Percentiles rank a stretch among this genome's conserved stretches.
Evolutionary conservation across 2,113 vertebrate genomes (phyloP).

Genomic region (Zonotrichia leucophrys): DNA sequence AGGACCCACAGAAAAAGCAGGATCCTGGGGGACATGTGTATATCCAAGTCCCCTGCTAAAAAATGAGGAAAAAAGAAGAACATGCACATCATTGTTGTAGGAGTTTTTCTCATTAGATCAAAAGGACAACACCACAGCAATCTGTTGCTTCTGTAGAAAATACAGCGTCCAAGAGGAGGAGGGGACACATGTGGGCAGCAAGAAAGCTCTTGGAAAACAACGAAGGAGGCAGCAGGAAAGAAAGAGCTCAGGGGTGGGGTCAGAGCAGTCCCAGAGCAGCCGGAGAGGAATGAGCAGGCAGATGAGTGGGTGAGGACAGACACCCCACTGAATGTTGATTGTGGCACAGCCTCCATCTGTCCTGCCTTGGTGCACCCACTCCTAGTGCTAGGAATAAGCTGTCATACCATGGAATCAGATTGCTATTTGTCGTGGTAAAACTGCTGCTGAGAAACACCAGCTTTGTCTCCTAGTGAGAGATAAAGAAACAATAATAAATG

Average conservation of each 20-base stretch:
- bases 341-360: slow-evolving; percentile 58
- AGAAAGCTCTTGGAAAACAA: slow-evolving; percentile 55
- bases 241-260: slow-evolving; percentile 41
- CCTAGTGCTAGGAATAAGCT: slow-evolving; percentile 48
- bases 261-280: slow-evolving; percentile 35
- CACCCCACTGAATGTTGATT: slow-evolving; percentile 34
- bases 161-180: slow-evolving; percentile 28
- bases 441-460: slow-evolving; percentile 37
- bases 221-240: slow-evolving; percentile 39
- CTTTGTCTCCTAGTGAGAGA: slow-evolving; percentile 23
- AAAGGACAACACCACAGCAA: slow-evolving; percentile 55
- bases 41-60: background rate
- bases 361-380: slow-evolving; percentile 58
- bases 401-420: slow-evolving; percentile 17
- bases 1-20: background rate
- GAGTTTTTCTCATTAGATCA: slow-evolving; percentile 57
- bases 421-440: slow-evolving; percentile 32
- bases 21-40: background rate
- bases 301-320: slow-evolving; percentile 56
- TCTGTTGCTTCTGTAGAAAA: slow-evolving; percentile 39
- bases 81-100: slow-evolving; percentile 45
- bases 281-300: slow-evolving; percentile 52
- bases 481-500: slow-evolving; percentile 33
- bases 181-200: slow-evolving; percentile 62
- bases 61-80: slow-evolving; percentile 6